Evolutionary conservation across 2,888 invertebrate species (phyloP).

Genomic region (Oxyteleia sp.): DNA sequence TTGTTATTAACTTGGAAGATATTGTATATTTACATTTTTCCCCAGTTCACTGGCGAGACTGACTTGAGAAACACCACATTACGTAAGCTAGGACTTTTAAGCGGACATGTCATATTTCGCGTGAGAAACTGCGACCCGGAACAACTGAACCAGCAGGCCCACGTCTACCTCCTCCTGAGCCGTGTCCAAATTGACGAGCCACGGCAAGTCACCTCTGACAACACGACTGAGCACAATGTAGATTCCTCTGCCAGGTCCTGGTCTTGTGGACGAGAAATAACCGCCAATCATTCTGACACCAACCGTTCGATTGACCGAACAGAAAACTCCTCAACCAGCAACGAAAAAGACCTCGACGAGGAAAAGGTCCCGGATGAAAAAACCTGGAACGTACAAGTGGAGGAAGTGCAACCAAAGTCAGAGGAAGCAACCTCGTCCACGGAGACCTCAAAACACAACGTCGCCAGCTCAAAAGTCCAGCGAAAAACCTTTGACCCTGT

Average conservation of each 20-base stretch:
- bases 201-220: background rate
- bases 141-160: constrained; percentile 91
- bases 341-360: background rate
- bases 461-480: background rate
- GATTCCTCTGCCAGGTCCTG: no score
- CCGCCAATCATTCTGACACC: no score
- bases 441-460: no score
- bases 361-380: constrained; percentile 28
- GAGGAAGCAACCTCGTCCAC: no score
- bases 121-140: constrained; percentile 91
- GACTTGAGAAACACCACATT: constrained; percentile 91
- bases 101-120: constrained; percentile 93
- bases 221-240: no score
- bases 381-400: no score
- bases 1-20: no score
- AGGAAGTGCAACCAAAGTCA: background rate
- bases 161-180: constrained; percentile 89
- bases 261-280: no score
- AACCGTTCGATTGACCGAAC: no score
- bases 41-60: constrained; percentile 88
- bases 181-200: constrained; percentile 42
- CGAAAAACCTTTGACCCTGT: constrained; percentile 46
- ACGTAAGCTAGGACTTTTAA: constrained; percentile 92
- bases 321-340: no score
- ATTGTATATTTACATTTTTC: no score